Base-by-base conservation (phyloP, 1,140 invertebrate genomes). In the Dolichoris vasculosae region DNA sequence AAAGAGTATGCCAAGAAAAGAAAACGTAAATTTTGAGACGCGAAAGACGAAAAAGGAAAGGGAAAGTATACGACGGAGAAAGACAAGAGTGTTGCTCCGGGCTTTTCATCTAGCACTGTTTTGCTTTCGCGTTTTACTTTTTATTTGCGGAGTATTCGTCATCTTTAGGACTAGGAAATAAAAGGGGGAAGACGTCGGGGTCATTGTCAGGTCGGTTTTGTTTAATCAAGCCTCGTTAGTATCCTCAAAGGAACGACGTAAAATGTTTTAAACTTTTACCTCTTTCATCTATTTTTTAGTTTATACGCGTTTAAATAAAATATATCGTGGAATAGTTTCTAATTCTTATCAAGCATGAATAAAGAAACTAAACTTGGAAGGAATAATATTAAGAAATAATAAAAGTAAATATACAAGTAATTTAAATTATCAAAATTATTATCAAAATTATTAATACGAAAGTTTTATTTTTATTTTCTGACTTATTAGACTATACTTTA, bases 201-300 rank as follows among this genome's bases (percentile, higher is more conserved):
- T 77, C 82, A 78, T 84, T 75, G 83, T 75, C 23, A 30, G 40
- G 35, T 8, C 30, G 51, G 80, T 84, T 48, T 89, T 88, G 87
- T 89, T 88, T 88, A 88, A 88, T 88, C 87, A 85, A 79, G 79
- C 84, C 85, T 89, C 79, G 87, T 88, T 88, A 82, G 87, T 75
- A 85, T 79, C 76, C 35, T 26, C 32, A 75, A 82, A 73, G 51
- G 40, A 81, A 32, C 15, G n/a, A 77, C 15, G n/a, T 20, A 35
- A 35, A 55, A 38, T 20, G 35, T 69, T 38, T 4, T 38, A 23
- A 38, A 38, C 30, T 35, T 69, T 35, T 38, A 69, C 26, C 1
- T 64, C 26, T 64, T n/a, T 13, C 0, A 3, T 30, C 26, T 64
- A 32, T 64, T 64, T 64, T 32, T 30, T 64, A n/a, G n/a, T 30